These are phyloP conservation scores for Acromyrmex heyeri DNA, from an alignment of 1,140 invertebrate species.

Conservation along the genomic window DNA sequence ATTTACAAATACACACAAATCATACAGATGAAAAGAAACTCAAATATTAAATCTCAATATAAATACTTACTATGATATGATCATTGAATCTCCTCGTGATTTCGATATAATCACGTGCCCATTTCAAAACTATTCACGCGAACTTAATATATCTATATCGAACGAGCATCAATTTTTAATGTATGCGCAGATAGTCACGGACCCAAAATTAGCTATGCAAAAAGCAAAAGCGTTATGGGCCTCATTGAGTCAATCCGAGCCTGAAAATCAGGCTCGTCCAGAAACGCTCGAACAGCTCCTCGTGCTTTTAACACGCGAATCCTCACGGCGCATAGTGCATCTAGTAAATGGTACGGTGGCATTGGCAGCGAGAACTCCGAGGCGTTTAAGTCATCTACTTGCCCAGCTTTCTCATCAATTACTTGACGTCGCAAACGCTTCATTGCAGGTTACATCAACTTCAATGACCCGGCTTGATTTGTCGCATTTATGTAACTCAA, in stretches of 20 bases:
- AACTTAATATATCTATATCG: too few relatives aligned
- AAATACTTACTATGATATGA: background rate
- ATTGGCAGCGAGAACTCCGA: conserved; percentile 88
- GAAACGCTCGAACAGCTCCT: conserved; percentile 91
- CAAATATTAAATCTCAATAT: background rate
- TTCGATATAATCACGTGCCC: background rate
- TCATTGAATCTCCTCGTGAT: background rate
- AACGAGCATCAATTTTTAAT: background rate
- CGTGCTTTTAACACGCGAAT: conserved; percentile 91
- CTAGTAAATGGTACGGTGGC: conserved; percentile 90
- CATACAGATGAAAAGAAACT: background rate
- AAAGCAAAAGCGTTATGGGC: conserved; percentile 91
- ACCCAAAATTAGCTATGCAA: conserved; percentile 91
- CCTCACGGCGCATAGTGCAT: conserved; percentile 91
- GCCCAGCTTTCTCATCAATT: conserved; percentile 81
- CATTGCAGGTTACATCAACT: conserved; percentile 77
- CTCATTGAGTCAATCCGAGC: conserved; percentile 91
- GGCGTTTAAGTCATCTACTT: conserved; percentile 74
- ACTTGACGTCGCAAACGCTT: conserved; percentile 75
- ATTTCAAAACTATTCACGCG: background rate
- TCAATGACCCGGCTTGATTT: conserved; percentile 20
- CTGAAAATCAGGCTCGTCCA: conserved; percentile 93
- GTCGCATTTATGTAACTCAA: background rate
- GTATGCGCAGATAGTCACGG: conserved; percentile 89
- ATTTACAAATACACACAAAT: background rate